Evolutionary conservation across 2,113 vertebrate species (phyloP).

Genomic region (mouse (Mus musculus)): DNA sequence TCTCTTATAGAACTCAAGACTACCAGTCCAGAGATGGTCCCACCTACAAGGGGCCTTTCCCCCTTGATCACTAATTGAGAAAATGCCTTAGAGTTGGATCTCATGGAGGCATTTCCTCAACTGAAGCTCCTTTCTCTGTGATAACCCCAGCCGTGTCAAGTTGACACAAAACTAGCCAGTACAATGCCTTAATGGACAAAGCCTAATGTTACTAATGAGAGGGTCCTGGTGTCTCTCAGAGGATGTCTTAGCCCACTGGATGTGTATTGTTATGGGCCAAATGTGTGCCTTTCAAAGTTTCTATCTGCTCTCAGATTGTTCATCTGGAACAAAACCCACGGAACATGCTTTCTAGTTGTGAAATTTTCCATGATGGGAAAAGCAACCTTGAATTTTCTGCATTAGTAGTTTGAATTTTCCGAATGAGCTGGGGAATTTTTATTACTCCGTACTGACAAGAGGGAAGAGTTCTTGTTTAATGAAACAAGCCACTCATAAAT

Average conservation of each 20-base stretch:
- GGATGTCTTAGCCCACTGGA: not conserved
- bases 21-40: no score
- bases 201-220: not conserved
- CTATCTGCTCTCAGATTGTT: constrained; percentile 5
- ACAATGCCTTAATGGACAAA: not conserved
- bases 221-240: not conserved
- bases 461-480: constrained; percentile 41
- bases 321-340: not conserved
- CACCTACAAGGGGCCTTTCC: no score
- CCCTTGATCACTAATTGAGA: no score
- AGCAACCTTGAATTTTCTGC: constrained; percentile 30
- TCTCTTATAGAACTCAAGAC: no score
- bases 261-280: not conserved
- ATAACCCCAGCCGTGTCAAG: no score
- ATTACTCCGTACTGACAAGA: not conserved
- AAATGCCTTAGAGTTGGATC: no score
- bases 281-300: not conserved
- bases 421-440: constrained; percentile 1
- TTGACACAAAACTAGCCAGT: no score
- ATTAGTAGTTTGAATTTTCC: constrained; percentile 51
- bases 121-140: no score
- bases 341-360: constrained; percentile 9
- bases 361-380: constrained; percentile 44
- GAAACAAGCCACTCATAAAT: constrained; percentile 57
- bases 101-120: no score